Evolutionary conservation across 2,888 invertebrate species (phyloP).

Genomic region (Drosophila neonasuta): DNA sequence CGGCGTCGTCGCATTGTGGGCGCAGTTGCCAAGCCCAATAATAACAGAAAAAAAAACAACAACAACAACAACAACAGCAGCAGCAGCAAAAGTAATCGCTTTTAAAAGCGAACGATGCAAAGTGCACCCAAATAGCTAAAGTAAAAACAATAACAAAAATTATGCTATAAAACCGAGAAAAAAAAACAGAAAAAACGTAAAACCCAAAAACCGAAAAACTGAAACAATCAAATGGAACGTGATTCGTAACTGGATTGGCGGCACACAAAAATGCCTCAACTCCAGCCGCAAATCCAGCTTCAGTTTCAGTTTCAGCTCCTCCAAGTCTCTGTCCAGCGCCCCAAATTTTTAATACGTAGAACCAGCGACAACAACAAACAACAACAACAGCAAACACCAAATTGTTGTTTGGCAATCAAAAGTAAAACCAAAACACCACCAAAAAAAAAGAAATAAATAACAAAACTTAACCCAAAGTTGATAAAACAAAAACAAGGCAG

Average conservation of each 20-base stretch:
- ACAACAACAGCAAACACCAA: constrained; percentile 46
- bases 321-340: constrained; percentile 53
- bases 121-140: constrained; percentile 46
- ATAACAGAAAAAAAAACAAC: not conserved
- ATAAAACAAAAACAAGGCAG: constrained; percentile 22
- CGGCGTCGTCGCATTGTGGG: constrained; percentile 44
- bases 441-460: constrained; percentile 10
- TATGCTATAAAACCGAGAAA: constrained; percentile 38
- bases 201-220: constrained; percentile 26
- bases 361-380: constrained; percentile 43
- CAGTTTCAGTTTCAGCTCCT: constrained; percentile 6
- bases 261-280: constrained; percentile 24
- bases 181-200: constrained; percentile 23
- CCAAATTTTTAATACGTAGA: constrained; percentile 61
- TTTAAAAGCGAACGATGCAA: constrained; percentile 42
- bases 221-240: constrained; percentile 66
- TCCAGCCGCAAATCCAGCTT: constrained; percentile 7
- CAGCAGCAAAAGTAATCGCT: constrained; percentile 22
- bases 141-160: constrained; percentile 42
- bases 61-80: constrained; percentile 21
- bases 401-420: constrained; percentile 75
- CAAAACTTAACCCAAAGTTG: constrained; percentile 24
- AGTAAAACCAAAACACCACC: constrained; percentile 33
- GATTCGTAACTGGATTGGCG: constrained; percentile 56
- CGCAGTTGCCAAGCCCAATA: constrained; percentile 53